Evolutionary conservation across 2,797 vertebrate species (phyloP), one percentile per base, ranked within the genome.

Genomic region (Orientallactaga sibirica): DNA sequence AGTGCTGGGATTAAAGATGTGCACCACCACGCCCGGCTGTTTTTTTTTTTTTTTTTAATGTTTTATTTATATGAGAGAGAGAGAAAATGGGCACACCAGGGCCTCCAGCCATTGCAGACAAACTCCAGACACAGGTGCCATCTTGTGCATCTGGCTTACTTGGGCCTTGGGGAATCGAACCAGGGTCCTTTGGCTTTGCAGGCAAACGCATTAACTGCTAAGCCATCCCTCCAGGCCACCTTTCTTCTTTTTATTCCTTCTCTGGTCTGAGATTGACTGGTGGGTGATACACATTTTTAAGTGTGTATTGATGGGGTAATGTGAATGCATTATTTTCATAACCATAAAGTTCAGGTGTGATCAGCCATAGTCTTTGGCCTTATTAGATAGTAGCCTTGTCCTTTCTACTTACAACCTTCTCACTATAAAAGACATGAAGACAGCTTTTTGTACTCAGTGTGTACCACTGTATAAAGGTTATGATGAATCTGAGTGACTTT

Each of bases 391-490:
- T 87, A 90, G 48, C 18, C 20, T 80, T 90, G 71, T 1, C 61
- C 5, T 86, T 83, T n/a, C 71, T 90, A 3, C 48, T 90, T 67
- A 81, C 75, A 93, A 52, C 19, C 2, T 11, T 93, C 12, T 96
- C 29, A 37, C 11, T 67, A 7, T 79, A 70, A 22, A 24, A 84
- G 5, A 41, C 20, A 18, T 22, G 77, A 41, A 55, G 76, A 90
- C 85, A 91, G 12, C 71, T 73, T 89, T 79, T 68, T 90, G 29
- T 91, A 7, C 5, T 33, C 8, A 55, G 22, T 88, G 11, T 27
- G 11, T 78, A 27, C 48, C 52, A 33, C 27, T 82, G 33, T 76
- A 19, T 90, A 76, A 86, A 76, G 43, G 43, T 73, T 33, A 76
- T 70, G 58, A 82, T 14, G 14, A 55, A 16, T 81, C 37, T 71